Base-by-base conservation (phyloP, 2,888 invertebrate species). In the Ormyrus pomaceus region DNA sequence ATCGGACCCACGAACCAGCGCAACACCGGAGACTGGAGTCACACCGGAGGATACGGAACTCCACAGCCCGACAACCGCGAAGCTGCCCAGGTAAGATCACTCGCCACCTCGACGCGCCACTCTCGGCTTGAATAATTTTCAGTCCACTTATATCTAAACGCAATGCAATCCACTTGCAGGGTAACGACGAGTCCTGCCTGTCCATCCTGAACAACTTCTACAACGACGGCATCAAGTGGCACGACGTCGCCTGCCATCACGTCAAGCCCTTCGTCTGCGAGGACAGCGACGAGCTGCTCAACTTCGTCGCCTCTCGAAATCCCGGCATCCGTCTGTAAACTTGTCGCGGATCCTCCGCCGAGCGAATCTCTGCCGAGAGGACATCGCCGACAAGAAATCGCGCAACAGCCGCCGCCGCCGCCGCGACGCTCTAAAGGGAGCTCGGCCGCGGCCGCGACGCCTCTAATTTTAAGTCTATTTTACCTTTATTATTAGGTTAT, bases 151-250 rank as follows among this genome's bases (percentile, higher is more conserved):
- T 1, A 8, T 56, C 13, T 5, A 68, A 61, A 62, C 45, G 46
- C 19, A 51, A 10, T 10, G 5, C 5, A 45, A 62, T 45, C 10
- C 45, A 45, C 78, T 84, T 90, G 70, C 91, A 95, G 95, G 97
- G 97, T 84, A 97, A 97, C 89, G 97, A 97, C 89, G 97, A 97
- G 92, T 96, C 97, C 61, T 97, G 97, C 89, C 90, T 97, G 87
- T 95, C 97, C 77, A 96, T 97, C 86, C 92, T 97, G 88, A 97
- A 97, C 92, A 97, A 97, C 91, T 97, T 97, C 93, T 97, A 97
- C 93, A 96, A 96, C 87, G 97, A 97, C 87, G 97, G 97, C 19
- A 94, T 96, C 78, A 95, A 96, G 91, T 97, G 97, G 97, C 97
- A 97, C 90, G 92, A 97, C 89, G 96, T 97, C 51, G 97, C 97